Base-by-base conservation (phyloP, 2,797 vertebrate species). In the Anomalospiza imberbis region DNA sequence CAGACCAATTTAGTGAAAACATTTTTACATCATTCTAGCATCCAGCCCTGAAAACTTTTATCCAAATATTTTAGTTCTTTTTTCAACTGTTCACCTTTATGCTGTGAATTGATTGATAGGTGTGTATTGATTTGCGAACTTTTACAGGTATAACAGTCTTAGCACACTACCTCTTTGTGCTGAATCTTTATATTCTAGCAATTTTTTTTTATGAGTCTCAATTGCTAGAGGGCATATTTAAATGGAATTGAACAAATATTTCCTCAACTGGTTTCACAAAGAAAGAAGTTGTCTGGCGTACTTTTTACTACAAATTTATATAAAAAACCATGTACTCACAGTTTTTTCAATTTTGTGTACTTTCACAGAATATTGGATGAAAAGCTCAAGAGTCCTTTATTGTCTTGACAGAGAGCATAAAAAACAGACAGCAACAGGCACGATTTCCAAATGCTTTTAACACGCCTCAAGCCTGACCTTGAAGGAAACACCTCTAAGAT, bases 381-480 rank as follows among this genome's bases (percentile, higher is more conserved):
- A 66, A 29, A 51, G 21, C 47, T 84, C 14, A 0, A 87, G 66
- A 88, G 32, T 14, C 25, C 12, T 91, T 91, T 94, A 67, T 73
- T 94, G 55, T 88, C 77, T 90, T 84, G 71, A 75, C 53, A 68
- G 34, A 40, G 1, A 93, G 34, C 22, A 55, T 72, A 51, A 48
- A 91, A 80, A 68, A 4, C 28, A 93, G 66, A 72, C 28, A 76
- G 61, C 31, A 87, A 66, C 12, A 86, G 50, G 40, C 31, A 68
- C 4, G 5, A 55, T 84, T 94, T 93, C 44, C 44, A 96, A 89
- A 74, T 48, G 60, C 80, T 85, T 21, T 66, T 87, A 70, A 93
- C 36, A 79, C 9, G n/a, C 88, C 91, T 96, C 62, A 88, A 95
- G 77, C 77, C 50, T 97, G 87, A 94, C 75, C 90, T 92, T 96